phyloP scores from a whole-genome alignment of 2,888 invertebrate species.

The Pandemis cinnamomeana region DNA sequence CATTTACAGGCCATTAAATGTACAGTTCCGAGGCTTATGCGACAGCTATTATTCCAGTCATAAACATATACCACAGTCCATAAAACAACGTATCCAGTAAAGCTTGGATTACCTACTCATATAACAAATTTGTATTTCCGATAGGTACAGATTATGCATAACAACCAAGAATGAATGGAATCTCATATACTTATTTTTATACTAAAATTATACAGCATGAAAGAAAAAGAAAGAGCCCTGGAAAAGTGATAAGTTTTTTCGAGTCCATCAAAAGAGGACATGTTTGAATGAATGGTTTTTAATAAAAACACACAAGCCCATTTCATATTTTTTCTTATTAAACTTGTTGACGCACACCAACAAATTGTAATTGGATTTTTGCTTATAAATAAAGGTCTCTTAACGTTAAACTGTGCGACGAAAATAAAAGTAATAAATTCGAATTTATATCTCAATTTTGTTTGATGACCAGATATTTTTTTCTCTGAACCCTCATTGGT shows the following conservation, averaged over 20 bases:
- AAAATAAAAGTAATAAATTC: conserved; percentile 7
- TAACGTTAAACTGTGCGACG: background rate
- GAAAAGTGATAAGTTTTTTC: no score
- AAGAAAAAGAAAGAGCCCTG: no score
- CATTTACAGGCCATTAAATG: conserved; percentile 74
- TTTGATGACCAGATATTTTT: background rate
- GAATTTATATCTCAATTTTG: no score
- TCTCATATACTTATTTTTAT: no score
- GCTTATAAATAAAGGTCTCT: background rate
- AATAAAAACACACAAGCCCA: background rate
- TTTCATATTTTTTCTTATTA: background rate
- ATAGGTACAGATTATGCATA: conserved; percentile 16
- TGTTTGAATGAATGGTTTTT: background rate
- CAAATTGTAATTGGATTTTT: conserved; percentile 11
- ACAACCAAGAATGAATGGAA: background rate
- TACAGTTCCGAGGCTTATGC: conserved; percentile 59
- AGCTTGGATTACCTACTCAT: conserved; percentile 41
- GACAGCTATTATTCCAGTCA: conserved; percentile 62
- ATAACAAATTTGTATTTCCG: conserved; percentile 41
- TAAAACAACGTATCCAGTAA: conserved; percentile 47
- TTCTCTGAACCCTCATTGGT: conserved; percentile 9
- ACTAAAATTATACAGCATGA: no score
- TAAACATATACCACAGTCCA: conserved; percentile 61
- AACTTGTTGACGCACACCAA: background rate
- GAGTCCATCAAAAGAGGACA: background rate